phyloP scores from a whole-genome alignment of 2,797 vertebrate genomes.

The Clarias pachynema region DNA sequence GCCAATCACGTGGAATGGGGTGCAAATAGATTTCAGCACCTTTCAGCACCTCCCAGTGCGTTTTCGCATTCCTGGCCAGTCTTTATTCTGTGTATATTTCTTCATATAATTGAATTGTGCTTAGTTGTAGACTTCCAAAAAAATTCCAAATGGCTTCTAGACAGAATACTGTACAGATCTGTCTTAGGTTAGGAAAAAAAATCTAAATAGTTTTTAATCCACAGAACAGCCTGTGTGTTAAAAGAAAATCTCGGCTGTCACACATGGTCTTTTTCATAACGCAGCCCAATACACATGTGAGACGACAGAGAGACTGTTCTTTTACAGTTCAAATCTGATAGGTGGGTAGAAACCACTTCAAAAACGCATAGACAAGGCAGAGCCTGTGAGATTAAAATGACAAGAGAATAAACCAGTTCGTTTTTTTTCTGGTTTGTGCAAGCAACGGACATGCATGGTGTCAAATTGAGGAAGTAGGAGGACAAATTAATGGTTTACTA shows the following conservation, averaged over 20 bases:
- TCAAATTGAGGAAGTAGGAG: not conserved
- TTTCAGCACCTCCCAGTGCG: conserved; percentile 76
- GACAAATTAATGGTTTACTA: not conserved
- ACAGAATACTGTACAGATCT: not conserved
- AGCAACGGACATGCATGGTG: not conserved
- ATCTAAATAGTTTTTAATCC: not conserved
- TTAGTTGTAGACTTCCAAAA: not conserved
- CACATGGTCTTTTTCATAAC: conserved; percentile 8
- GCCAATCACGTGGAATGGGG: conserved; percentile 85
- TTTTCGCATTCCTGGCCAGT: conserved; percentile 52
- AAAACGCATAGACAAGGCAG: not conserved
- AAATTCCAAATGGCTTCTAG: not conserved
- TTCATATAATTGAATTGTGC: conserved; percentile 59
- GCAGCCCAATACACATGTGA: conserved; percentile 1
- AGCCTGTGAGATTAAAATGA: conserved; percentile 4
- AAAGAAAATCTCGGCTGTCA: conserved; percentile 28
- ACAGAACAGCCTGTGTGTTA: conserved; percentile 13
- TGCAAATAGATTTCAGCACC: conserved; percentile 76
- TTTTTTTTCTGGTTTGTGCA: not conserved
- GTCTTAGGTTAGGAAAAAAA: not conserved
- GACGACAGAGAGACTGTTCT: conserved; percentile 18
- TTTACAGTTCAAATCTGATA: conserved; percentile 20
- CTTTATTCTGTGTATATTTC: conserved; percentile 28
- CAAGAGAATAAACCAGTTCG: conserved; percentile 5
- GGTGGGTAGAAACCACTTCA: not conserved